Conservation (phyloP, 2,113 vertebrate species). For the Dunckerocampus dactyliophorus region DNA sequence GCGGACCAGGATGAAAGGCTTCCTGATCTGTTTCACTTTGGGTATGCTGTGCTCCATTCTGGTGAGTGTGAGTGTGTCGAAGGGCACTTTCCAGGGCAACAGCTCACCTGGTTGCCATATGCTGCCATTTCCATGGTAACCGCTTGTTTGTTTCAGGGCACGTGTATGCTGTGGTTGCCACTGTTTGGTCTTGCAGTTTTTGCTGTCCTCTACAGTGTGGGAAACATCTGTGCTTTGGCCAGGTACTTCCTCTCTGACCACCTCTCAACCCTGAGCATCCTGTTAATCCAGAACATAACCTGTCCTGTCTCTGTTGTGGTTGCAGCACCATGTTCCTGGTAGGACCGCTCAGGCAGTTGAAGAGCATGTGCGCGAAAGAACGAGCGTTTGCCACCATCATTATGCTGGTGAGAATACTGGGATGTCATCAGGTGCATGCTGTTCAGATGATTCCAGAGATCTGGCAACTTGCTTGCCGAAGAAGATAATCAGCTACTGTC, state of each 20-base stretch:
- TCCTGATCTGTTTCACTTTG: slow-evolving; percentile 61
- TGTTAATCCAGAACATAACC: neutral
- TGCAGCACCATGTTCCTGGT: slow-evolving; percentile 87
- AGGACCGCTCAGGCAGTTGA: slow-evolving; percentile 84
- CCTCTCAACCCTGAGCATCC: too few species aligned
- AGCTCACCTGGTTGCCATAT: neutral
- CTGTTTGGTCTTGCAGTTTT: slow-evolving; percentile 60
- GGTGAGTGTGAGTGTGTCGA: slow-evolving; percentile 47
- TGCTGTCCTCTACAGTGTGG: slow-evolving; percentile 69
- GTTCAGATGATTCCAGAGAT: neutral
- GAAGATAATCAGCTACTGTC: neutral
- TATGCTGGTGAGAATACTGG: slow-evolving; percentile 81
- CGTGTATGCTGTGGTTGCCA: slow-evolving; percentile 70
- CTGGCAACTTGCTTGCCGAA: neutral
- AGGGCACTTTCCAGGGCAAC: neutral
- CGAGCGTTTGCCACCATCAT: slow-evolving; percentile 81
- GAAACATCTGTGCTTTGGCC: slow-evolving; percentile 67
- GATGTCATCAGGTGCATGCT: neutral
- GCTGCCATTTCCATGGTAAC: slow-evolving; percentile 1
- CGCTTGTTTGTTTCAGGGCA: slow-evolving; percentile 47
- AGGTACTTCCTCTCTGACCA: slow-evolving; percentile 52
- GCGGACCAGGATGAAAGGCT: slow-evolving; percentile 71
- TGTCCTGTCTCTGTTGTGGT: neutral
- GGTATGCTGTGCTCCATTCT: slow-evolving; percentile 63
- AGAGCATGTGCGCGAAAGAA: slow-evolving; percentile 87